These are phyloP conservation scores for Calycopis cecrops DNA, from an alignment of 1,140 invertebrate genomes.

Conservation along the genomic window DNA sequence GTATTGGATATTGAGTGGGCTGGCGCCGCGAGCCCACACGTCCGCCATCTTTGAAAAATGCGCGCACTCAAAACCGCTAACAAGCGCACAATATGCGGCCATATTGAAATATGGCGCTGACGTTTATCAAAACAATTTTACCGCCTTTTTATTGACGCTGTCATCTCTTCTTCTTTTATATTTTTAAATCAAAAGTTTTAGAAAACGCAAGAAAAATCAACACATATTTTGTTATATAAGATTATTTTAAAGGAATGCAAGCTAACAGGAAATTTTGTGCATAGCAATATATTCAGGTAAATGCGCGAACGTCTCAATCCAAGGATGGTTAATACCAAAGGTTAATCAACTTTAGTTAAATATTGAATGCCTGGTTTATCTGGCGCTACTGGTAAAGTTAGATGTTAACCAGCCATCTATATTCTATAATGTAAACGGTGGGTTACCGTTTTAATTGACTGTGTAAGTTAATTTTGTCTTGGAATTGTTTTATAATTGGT, in stretches of 20 bases:
- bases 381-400: conserved; percentile 17
- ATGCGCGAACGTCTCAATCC: conserved; percentile 19
- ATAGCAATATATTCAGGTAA: no score
- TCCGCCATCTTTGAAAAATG: conserved; percentile 50
- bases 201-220: conserved; percentile 42
- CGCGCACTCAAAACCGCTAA: conserved; percentile 33
- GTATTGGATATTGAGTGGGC: conserved; percentile 43
- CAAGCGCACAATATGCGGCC: conserved; percentile 27
- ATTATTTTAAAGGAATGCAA: conserved; percentile 27
- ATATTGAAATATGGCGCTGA: conserved; percentile 39
- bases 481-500: no score
- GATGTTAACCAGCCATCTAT: conserved; percentile 19
- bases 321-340: conserved; percentile 27
- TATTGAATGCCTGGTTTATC: conserved; percentile 6
- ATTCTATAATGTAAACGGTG: conserved; percentile 15
- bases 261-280: conserved; percentile 27
- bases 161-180: conserved; percentile 24
- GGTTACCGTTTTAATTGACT: conserved; percentile 27
- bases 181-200: conserved; percentile 34
- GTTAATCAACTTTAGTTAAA: conserved; percentile 25
- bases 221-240: conserved; percentile 36
- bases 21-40: conserved; percentile 42
- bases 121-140: conserved; percentile 38
- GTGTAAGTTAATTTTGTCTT: conserved; percentile 1
- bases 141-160: conserved; percentile 23